Evolutionary conservation across 2,888 invertebrate species (phyloP).

Genomic region (Pseudolycoriella hygida): DNA sequence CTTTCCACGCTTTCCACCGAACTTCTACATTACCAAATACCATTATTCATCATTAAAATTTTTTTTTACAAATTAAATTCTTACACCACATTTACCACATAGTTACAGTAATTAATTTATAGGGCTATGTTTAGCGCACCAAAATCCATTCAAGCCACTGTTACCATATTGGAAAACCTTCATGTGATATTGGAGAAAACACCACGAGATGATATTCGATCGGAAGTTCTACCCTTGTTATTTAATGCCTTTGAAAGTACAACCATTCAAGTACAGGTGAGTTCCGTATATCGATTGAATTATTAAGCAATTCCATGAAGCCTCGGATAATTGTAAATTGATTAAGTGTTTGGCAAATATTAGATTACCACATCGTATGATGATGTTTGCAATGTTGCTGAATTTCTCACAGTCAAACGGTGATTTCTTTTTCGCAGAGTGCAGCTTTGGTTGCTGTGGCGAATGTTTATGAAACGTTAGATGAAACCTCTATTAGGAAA

Average conservation of each 20-base stretch:
- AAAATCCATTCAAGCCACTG: slow-evolving; percentile 69
- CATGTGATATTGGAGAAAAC: slow-evolving; percentile 80
- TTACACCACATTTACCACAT: too few relatives aligned
- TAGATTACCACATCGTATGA: too few relatives aligned
- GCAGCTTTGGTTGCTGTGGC: slow-evolving; percentile 77
- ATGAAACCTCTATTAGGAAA: slow-evolving; percentile 60
- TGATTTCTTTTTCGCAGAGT: slow-evolving; percentile 38
- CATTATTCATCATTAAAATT: background rate
- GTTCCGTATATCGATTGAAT: slow-evolving; percentile 4
- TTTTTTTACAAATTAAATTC: slow-evolving; percentile 9
- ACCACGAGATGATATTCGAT: slow-evolving; percentile 55
- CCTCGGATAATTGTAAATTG: too few relatives aligned
- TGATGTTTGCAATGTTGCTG: too few relatives aligned
- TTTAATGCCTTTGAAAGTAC: slow-evolving; percentile 76
- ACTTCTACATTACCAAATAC: too few relatives aligned
- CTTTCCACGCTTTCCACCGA: too few relatives aligned
- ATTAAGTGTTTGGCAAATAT: too few relatives aligned
- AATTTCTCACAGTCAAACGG: too few relatives aligned
- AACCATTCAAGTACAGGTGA: slow-evolving; percentile 78
- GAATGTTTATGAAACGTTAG: slow-evolving; percentile 67
- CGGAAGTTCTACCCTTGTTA: slow-evolving; percentile 71
- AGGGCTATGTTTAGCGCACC: slow-evolving; percentile 59
- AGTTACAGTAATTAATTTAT: slow-evolving; percentile 14
- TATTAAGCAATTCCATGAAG: too few relatives aligned
- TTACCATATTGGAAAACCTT: slow-evolving; percentile 74